A percentile compares a stretch with the other conserved stretches of the same genome.
phyloP scores from a whole-genome alignment of 1,140 invertebrate genomes.

The Condylostylus longicornis region DNA sequence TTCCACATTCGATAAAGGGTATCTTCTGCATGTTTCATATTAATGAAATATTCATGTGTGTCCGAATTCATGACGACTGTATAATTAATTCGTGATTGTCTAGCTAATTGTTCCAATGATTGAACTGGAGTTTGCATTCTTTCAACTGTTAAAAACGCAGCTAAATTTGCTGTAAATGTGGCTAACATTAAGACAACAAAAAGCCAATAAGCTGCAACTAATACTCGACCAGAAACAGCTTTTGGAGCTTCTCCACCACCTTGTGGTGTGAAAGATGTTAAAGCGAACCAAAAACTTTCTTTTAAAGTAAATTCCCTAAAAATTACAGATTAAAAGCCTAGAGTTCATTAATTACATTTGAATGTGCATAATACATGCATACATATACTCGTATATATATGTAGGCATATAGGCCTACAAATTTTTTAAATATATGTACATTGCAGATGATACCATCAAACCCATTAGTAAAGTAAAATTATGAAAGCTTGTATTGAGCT shows the following conservation, averaged over 20 bases:
- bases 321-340: too few species aligned
- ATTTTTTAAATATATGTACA: too few species aligned
- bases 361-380: too few species aligned
- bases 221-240: constrained; percentile 62
- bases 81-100: constrained; percentile 81
- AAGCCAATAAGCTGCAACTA: constrained; percentile 85
- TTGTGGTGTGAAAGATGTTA: constrained; percentile 84
- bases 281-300: constrained; percentile 86
- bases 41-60: constrained; percentile 73
- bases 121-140: constrained; percentile 86
- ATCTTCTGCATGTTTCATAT: constrained; percentile 82
- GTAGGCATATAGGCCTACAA: too few species aligned
- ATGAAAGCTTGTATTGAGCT: too few species aligned
- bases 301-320: constrained; percentile 68
- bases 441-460: too few species aligned
- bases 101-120: constrained; percentile 70
- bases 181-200: constrained; percentile 86
- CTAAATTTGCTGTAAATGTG: constrained; percentile 93
- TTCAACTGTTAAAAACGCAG: constrained; percentile 91
- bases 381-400: too few species aligned
- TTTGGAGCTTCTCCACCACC: constrained; percentile 78
- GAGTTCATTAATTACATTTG: too few species aligned
- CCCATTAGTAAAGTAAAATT: background rate
- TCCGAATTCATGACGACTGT: constrained; percentile 69
- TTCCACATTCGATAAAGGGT: constrained; percentile 80